Conservation (phyloP, 2,797 vertebrate species). For the Aplochiton taeniatus region DNA sequence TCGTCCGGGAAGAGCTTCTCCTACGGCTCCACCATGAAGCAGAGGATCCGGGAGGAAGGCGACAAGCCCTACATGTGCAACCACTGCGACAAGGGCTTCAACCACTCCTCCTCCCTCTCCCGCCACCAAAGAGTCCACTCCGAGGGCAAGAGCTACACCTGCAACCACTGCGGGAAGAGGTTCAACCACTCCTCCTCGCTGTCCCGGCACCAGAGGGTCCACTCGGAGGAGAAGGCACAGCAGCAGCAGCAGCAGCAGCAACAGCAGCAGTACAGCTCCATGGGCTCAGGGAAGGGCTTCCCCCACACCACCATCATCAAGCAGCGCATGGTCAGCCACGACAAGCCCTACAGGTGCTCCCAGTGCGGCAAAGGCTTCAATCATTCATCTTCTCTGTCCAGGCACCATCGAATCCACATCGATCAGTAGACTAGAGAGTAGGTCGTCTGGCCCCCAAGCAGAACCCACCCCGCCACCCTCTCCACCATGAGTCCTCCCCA, state of each 20-base stretch:
- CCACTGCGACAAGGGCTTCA: conserved; percentile 83
- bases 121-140: conserved; percentile 84
- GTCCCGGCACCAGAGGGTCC: conserved; percentile 79
- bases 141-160: conserved; percentile 79
- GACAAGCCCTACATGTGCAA: conserved; percentile 84
- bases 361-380: conserved; percentile 85
- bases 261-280: conserved; percentile 70
- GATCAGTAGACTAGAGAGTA: conserved; percentile 69
- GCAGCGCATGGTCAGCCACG: conserved; percentile 71
- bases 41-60: conserved; percentile 70
- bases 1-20: conserved; percentile 71
- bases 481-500: too few species aligned
- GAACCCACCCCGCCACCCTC: conserved; percentile 23
- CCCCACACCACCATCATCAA: conserved; percentile 78
- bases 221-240: conserved; percentile 74
- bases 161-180: conserved; percentile 78
- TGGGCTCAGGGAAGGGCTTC: conserved; percentile 74
- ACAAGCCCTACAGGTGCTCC: conserved; percentile 81
- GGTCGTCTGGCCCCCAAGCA: conserved; percentile 16
- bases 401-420: conserved; percentile 81
- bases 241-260: conserved; percentile 43
- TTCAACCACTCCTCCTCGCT: conserved; percentile 82
- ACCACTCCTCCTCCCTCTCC: conserved; percentile 82
- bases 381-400: conserved; percentile 81
- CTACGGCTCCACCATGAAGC: conserved; percentile 70